These are phyloP conservation scores for Stichopus chloronotus DNA, from an alignment of 35 echinoderm and acorn worm species.

Conservation along the genomic window DNA sequence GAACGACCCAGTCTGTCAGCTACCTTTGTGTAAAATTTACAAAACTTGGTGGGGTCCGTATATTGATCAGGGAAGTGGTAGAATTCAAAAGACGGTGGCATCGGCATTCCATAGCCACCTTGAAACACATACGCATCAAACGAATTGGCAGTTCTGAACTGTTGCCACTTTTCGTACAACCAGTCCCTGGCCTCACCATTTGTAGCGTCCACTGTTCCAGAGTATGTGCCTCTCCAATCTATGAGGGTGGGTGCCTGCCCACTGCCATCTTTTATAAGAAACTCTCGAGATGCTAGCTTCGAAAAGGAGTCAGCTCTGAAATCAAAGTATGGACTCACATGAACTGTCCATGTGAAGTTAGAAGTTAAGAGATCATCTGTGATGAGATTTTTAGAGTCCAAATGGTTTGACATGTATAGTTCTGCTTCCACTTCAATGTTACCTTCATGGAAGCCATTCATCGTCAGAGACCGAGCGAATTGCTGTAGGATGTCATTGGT, in stretches of 20 bases:
- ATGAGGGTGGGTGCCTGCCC: conserved; percentile 73
- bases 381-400: neutral
- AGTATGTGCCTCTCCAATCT: conserved; percentile 79
- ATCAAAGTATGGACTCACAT: conserved; percentile 58
- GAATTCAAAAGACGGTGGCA: conserved; percentile 71
- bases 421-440: neutral
- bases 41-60: conserved; percentile 74
- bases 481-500: conserved; percentile 47
- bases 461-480: neutral
- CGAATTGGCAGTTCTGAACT: conserved; percentile 48
- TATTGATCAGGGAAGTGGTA: conserved; percentile 22
- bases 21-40: conserved; percentile 65
- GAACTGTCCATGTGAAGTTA: conserved; percentile 45
- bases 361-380: neutral
- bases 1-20: conserved; percentile 50
- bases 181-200: conserved; percentile 66
- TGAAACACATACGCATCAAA: conserved; percentile 90
- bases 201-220: conserved; percentile 71
- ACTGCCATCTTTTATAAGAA: conserved; percentile 68
- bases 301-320: conserved; percentile 73
- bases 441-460: neutral
- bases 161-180: conserved; percentile 59
- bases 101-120: conserved; percentile 70
- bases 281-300: conserved; percentile 72
- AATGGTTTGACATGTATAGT: neutral